Evolutionary conservation across 2,113 vertebrate species (phyloP), one percentile per base, ranked within the genome.

Genomic region (Emydura subglobosa): DNA sequence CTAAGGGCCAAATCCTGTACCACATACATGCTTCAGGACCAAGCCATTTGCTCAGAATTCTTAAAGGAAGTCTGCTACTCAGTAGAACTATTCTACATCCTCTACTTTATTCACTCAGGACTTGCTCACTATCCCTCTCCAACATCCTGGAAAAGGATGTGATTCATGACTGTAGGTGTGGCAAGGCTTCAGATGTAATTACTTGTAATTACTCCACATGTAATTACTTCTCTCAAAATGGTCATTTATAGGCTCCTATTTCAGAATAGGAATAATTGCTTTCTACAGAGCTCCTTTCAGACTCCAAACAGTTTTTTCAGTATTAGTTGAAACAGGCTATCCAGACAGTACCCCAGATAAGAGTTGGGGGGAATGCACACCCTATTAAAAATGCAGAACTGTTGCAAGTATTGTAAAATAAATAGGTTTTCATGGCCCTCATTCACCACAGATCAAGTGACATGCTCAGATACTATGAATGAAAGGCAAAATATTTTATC

Each of bases 31-130:
- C 74, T 82, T 44, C 82, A 14, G 39, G 21, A 89, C n/a, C 55
- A 95, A 85, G 59, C 24, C 49, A 93, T 53, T 95, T 91, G n/a
- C 27, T 59, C 12, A 85, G 47, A 83, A 93, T 50, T 93, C 59
- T 9, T 44, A 0, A 1, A 94, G 14, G 59, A 94, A 95, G 53
- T 72, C 65, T 82, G 91, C 7, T 16, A 54, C 47, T 13, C 27
- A 49, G 47, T 87, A 5, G 72, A 44, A 51, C 91, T 92, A 82
- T 24, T 95, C 0, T 1, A 82, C 22, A 8, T 8, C 10, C 80
- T 39, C 87, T 31, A 34, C 82, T 74, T 85, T 84, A 72, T 34
- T 10, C 87, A 92, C 80, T 87, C 47, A 83, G 59, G 50, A 74
- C 11, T 82, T 49, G 10, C 47, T 59, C 9, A 31, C 86, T 87